Base-by-base conservation (phyloP, 2,113 vertebrate species). In the Rhinopomastus cyanomelas region DNA sequence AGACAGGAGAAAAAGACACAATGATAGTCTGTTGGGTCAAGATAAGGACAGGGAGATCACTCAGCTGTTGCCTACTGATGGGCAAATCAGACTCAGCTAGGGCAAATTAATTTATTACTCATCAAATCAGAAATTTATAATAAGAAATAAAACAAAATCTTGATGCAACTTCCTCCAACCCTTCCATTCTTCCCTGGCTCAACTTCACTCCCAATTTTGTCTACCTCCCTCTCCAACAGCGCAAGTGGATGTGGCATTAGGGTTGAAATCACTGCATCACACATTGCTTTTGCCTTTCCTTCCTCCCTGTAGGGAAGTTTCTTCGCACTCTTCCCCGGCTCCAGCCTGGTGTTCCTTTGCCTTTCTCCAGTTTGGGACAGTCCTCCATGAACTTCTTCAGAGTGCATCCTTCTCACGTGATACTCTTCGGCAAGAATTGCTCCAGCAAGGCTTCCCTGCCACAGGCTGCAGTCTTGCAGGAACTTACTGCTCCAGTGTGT, bases 1-100 rank as follows among this genome's bases (percentile, higher is more conserved):
- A 19, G 27, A 4, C 13, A 69, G 5, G 3, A 21, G 3, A 78
- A 4, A 60, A 77, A 81, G 55, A 56, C 2, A 20, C 2, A 49
- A 8, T 1, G 1, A 61, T n/a, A 55, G 14, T 2, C 12, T 65
- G 0, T 0, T 39, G 21, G 10, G 4, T 77, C 0, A 1, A 52
- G 12, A 11, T 5, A 16, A 67, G 8, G 12, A 10, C n/a, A 52
- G 29, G 16, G 6, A 68, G 17, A 30, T 20, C 27, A 19, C 11
- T 29, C 46, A 52, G 6, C 5, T 4, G 2, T 4, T 78, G 4
- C 25, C 11, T 42, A 42, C 3, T 6, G 27, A 27, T 4, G 3
- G 3, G 26, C 5, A 65, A 56, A 60, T 32, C 19, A 34, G 26
- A 22, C 11, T 25, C 1, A 1, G 6, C 16, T 37, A 57, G 32